Percentiles rank a stretch among this genome's conserved stretches.
Evolutionary conservation across 1,140 invertebrate genomes (phyloP).

Genomic region (Pachypeltis micranthus): DNA sequence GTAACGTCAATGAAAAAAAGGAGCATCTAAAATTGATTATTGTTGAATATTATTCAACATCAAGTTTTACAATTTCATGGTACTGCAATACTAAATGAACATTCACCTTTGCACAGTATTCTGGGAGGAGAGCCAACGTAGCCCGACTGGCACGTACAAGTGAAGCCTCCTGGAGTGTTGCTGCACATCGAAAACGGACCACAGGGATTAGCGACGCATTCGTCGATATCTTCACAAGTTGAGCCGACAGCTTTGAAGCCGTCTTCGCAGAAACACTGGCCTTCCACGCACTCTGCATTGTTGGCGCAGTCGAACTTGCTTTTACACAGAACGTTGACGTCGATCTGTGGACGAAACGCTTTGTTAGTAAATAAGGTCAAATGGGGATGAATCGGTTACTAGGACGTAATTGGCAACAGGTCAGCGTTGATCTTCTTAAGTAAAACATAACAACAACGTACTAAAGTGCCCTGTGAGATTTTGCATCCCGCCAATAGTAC

Average conservation of each 20-base stretch:
- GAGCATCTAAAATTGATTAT: background rate
- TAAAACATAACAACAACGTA: too few species aligned
- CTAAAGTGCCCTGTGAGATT: too few species aligned
- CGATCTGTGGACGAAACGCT: constrained; percentile 59
- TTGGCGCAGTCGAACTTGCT: constrained; percentile 84
- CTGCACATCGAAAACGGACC: constrained; percentile 68
- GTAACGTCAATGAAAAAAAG: background rate
- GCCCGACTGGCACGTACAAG: constrained; percentile 77
- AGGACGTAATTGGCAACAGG: too few species aligned
- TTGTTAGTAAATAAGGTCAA: too few species aligned
- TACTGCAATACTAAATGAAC: too few species aligned
- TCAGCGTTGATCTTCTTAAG: too few species aligned
- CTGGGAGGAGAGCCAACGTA: constrained; percentile 71
- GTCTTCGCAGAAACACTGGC: constrained; percentile 80
- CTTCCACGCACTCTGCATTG: constrained; percentile 77
- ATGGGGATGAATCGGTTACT: too few species aligned
- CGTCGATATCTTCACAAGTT: constrained; percentile 68
- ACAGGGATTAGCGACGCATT: constrained; percentile 64
- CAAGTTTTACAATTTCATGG: too few species aligned
- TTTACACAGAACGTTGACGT: constrained; percentile 73
- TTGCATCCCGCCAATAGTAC: too few species aligned
- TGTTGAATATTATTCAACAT: background rate
- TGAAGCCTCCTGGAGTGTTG: constrained; percentile 72
- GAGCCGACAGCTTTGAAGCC: constrained; percentile 71
- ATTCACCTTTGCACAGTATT: constrained; percentile 63